Conservation (phyloP, 2,888 invertebrate species). For the Epistrophella euchroma region DNA sequence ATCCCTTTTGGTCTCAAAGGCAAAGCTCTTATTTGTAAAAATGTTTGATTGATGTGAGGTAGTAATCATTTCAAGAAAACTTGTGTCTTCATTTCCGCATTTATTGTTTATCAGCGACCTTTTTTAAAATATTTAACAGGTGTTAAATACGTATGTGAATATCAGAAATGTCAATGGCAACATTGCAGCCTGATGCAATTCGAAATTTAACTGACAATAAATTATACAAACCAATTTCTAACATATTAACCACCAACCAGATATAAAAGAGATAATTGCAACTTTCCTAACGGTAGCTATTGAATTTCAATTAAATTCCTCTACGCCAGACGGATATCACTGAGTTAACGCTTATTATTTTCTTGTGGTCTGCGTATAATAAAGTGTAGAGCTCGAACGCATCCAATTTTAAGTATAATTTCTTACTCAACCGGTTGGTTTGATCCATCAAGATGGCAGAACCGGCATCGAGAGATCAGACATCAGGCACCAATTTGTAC, state of each 20-base stretch:
- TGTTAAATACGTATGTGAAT: background rate
- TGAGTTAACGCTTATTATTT: background rate
- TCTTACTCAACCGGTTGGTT: slow-evolving; percentile 59
- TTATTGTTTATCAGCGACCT: background rate
- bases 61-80: too few species aligned
- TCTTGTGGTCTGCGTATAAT: too few species aligned
- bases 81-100: background rate
- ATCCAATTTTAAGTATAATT: slow-evolving; percentile 47
- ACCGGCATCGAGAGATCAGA: slow-evolving; percentile 19
- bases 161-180: slow-evolving; percentile 14
- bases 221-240: slow-evolving; percentile 5
- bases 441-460: slow-evolving; percentile 41
- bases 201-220: background rate
- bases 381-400: slow-evolving; percentile 29
- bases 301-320: slow-evolving; percentile 68
- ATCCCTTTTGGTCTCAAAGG: background rate
- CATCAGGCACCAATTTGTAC: slow-evolving; percentile 43
- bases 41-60: too few species aligned
- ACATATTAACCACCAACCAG: slow-evolving; percentile 13
- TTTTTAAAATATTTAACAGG: background rate
- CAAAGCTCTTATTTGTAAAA: too few species aligned
- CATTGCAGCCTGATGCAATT: background rate
- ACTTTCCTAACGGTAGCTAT: slow-evolving; percentile 65
- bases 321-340: background rate
- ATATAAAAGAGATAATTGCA: slow-evolving; percentile 53